Conservation (phyloP, 2,113 vertebrate species). For the Halichoerus grypus region DNA sequence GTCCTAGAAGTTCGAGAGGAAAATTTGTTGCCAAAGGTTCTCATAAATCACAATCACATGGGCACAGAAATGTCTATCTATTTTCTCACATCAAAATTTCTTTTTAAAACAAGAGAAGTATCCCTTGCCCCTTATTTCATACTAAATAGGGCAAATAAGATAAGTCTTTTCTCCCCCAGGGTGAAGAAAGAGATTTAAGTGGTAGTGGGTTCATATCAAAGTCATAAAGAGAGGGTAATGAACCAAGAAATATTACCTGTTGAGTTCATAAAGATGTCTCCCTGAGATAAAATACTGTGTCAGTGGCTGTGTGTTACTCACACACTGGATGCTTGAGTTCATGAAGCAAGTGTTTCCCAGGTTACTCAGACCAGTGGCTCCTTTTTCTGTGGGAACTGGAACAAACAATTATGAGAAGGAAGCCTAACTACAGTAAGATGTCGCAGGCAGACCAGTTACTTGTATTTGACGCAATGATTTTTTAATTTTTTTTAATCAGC, state of each 20-base stretch:
- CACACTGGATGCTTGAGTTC: slow-evolving; percentile 99
- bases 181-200: slow-evolving; percentile 49
- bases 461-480: slow-evolving; percentile 26
- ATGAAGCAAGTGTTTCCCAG: slow-evolving; percentile 99
- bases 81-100: slow-evolving; percentile 43
- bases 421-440: slow-evolving; percentile 17
- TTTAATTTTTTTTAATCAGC: slow-evolving; percentile 1
- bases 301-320: slow-evolving; percentile 98
- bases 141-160: slow-evolving; percentile 46
- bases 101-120: slow-evolving; percentile 44
- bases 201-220: slow-evolving; percentile 35
- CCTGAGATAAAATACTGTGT: slow-evolving; percentile 99
- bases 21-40: slow-evolving; percentile 60
- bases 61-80: slow-evolving; percentile 42
- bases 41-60: slow-evolving; percentile 54
- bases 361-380: slow-evolving; percentile 98
- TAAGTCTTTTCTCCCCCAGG: not conserved
- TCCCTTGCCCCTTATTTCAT: slow-evolving; percentile 25
- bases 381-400: slow-evolving; percentile 98
- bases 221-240: not conserved
- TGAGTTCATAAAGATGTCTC: slow-evolving; percentile 98
- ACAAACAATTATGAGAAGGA: slow-evolving; percentile 54
- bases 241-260: slow-evolving; percentile 90
- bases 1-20: slow-evolving; percentile 88
- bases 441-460: not conserved